Evolutionary conservation across 2,888 invertebrate species (phyloP).

Genomic region (Xylota sylvarum): DNA sequence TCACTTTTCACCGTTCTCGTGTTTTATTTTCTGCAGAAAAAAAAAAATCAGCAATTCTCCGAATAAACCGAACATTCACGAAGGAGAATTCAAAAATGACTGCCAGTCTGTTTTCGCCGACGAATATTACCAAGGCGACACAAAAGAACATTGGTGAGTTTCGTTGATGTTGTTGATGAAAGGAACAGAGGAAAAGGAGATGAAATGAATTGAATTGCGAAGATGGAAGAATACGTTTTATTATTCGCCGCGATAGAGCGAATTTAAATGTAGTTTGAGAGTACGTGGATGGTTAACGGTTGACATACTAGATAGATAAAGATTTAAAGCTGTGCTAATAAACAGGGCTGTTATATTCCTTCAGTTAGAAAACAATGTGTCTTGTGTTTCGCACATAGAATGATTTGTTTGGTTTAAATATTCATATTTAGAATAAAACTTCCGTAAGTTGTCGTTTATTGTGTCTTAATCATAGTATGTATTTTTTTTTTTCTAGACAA

Average conservation of each 20-base stretch:
- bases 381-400: too few relatives aligned
- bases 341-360: constrained; percentile 17
- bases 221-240: constrained; percentile 49
- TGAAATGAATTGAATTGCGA: constrained; percentile 41
- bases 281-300: constrained; percentile 14
- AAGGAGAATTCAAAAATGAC: constrained; percentile 60
- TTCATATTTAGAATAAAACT: too few relatives aligned
- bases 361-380: too few relatives aligned
- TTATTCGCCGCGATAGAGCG: not conserved
- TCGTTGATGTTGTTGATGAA: constrained; percentile 1
- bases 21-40: constrained; percentile 21
- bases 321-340: not conserved
- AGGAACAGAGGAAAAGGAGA: constrained; percentile 28
- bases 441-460: too few relatives aligned
- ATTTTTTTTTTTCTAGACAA: too few relatives aligned
- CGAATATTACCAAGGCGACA: constrained; percentile 61
- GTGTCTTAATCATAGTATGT: too few relatives aligned
- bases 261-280: constrained; percentile 14
- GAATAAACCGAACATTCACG: constrained; percentile 18
- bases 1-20: constrained; percentile 44
- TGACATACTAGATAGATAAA: not conserved
- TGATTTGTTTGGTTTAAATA: too few relatives aligned
- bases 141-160: constrained; percentile 51
- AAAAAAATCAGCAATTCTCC: not conserved
- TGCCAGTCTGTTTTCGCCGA: constrained; percentile 67